These are phyloP conservation scores for Muntiacus reevesi DNA, from an alignment of 2,113 vertebrate genomes.

Conservation along the genomic window DNA sequence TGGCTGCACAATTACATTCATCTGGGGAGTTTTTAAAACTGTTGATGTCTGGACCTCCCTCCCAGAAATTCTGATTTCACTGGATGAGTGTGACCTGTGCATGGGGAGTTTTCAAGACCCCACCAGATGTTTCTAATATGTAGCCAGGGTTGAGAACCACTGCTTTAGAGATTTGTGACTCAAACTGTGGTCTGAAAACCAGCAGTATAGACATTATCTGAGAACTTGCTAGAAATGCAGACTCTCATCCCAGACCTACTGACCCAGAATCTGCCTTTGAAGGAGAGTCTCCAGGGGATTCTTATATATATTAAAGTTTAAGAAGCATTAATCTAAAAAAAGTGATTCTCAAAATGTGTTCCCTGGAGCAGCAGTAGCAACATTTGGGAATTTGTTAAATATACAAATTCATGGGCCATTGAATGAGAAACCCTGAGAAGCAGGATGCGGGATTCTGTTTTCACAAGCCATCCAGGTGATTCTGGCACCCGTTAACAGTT, in stretches of 20 bases:
- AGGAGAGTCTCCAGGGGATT: not conserved
- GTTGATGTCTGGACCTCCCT: not conserved
- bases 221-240: not conserved
- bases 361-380: not conserved
- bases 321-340: not conserved
- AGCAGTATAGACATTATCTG: not conserved
- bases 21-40: not conserved
- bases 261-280: not conserved
- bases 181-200: not conserved
- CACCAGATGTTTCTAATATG: constrained; percentile 12
- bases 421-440: not conserved
- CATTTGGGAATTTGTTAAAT: not conserved
- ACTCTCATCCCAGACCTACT: not conserved
- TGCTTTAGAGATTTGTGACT: not conserved
- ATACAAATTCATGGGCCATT: not conserved
- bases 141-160: not conserved
- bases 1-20: not conserved
- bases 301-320: not conserved
- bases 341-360: not conserved
- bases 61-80: constrained; percentile 26
- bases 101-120: not conserved
- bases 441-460: not conserved
- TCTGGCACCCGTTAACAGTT: not conserved
- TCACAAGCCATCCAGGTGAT: not conserved
- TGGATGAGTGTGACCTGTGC: not conserved